These are phyloP conservation scores for Homarus gammarus DNA, from an alignment of 2,888 invertebrate genomes.

Conservation along the genomic window DNA sequence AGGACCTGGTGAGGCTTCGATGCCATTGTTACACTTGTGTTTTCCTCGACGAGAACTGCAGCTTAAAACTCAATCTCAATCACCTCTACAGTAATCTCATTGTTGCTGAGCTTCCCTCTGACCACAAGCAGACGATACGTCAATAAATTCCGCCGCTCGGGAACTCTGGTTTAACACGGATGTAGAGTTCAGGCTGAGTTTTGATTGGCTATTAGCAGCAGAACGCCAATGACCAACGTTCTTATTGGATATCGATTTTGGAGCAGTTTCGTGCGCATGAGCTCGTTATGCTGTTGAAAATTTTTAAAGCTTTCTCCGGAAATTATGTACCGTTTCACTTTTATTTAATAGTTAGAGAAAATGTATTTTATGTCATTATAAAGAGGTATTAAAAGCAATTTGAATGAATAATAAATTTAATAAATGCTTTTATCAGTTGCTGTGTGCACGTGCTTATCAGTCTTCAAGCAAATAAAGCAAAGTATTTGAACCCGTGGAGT, in stretches of 20 bases:
- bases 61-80: not conserved
- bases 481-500: no score
- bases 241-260: constrained; percentile 47
- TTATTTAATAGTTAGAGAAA: not conserved
- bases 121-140: constrained; percentile 64
- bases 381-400: not conserved
- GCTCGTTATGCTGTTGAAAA: constrained; percentile 2
- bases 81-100: constrained; percentile 29
- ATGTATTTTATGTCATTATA: not conserved
- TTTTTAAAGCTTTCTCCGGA: constrained; percentile 41
- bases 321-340: constrained; percentile 12
- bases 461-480: no score
- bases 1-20: constrained; percentile 60
- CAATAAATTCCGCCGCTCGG: constrained; percentile 63
- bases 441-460: not conserved
- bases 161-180: not conserved
- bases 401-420: not conserved
- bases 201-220: constrained; percentile 27
- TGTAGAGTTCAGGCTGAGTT: not conserved
- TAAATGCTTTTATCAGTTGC: not conserved
- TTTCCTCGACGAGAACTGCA: not conserved
- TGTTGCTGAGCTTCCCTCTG: constrained; percentile 23
- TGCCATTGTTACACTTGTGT: constrained; percentile 35
- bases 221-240: not conserved
- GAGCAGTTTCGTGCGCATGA: constrained; percentile 29